These are phyloP conservation scores for Helleia helle DNA, from an alignment of 2,888 invertebrate species.

Conservation along the genomic window DNA sequence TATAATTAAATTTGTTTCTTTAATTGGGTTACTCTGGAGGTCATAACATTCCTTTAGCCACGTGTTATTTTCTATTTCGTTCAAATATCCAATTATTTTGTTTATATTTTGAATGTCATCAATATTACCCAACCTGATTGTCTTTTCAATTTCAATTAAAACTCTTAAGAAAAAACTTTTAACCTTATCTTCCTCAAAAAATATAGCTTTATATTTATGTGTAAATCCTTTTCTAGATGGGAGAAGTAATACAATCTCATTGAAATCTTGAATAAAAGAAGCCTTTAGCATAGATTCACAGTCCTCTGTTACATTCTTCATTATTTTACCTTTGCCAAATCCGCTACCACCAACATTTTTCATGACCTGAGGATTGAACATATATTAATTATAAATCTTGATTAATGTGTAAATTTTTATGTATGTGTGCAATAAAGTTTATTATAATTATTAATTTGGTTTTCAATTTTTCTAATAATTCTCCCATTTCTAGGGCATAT, in stretches of 20 bases:
- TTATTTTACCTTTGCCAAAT: too few relatives aligned
- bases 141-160: not conserved
- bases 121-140: not conserved
- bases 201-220: not conserved
- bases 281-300: too few relatives aligned
- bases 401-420: too few relatives aligned
- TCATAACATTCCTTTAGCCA: not conserved
- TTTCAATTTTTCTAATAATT: too few relatives aligned
- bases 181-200: not conserved
- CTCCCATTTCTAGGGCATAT: too few relatives aligned
- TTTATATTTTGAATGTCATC: not conserved
- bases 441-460: too few relatives aligned
- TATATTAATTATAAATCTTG: too few relatives aligned
- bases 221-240: not conserved
- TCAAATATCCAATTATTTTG: not conserved
- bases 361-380: too few relatives aligned
- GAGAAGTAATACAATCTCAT: not conserved
- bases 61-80: not conserved
- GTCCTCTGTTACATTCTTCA: too few relatives aligned
- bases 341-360: too few relatives aligned
- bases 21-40: not conserved
- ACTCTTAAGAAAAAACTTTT: not conserved
- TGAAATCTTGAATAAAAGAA: conserved; percentile 1
- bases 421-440: too few relatives aligned
- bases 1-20: not conserved